Conservation (phyloP, 2,113 vertebrate species). For the Scopus umbretta region DNA sequence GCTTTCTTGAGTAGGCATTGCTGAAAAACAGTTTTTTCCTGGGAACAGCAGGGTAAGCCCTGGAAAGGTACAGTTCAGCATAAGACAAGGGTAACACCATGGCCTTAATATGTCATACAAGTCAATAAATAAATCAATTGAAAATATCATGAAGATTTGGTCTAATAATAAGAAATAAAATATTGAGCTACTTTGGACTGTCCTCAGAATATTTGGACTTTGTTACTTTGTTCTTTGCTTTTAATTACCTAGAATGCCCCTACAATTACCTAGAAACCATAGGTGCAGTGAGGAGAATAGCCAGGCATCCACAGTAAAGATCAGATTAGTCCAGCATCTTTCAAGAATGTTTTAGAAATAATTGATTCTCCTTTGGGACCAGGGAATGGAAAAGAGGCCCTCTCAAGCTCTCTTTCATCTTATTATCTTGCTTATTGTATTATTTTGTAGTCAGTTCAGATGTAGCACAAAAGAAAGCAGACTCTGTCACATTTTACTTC, state of each 20-base stretch:
- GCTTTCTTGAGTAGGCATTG: neutral
- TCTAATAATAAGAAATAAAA: neutral
- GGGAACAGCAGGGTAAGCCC: neutral
- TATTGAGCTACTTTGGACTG: neutral
- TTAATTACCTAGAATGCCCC: neutral
- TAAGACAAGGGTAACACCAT: neutral
- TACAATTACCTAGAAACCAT: neutral
- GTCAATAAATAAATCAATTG: neutral
- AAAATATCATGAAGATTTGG: neutral
- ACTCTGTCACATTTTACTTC: neutral
- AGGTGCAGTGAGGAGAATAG: neutral
- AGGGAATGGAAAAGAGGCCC: neutral
- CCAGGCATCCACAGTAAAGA: neutral
- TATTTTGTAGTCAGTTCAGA: conserved; percentile 10
- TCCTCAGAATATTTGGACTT: neutral
- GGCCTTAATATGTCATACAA: neutral
- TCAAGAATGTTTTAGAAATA: conserved; percentile 8
- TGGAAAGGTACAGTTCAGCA: neutral
- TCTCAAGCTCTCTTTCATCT: conserved; percentile 41
- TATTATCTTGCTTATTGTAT: conserved; percentile 48
- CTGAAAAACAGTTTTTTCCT: neutral
- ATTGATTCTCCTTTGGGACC: conserved; percentile 1
- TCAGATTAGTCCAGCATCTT: neutral
- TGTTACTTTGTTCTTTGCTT: neutral
- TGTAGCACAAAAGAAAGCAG: conserved; percentile 24